A percentile compares a stretch with the other conserved stretches of the same genome.
Conservation (phyloP, 2,888 invertebrate species). For the Leucozona laternaria region DNA sequence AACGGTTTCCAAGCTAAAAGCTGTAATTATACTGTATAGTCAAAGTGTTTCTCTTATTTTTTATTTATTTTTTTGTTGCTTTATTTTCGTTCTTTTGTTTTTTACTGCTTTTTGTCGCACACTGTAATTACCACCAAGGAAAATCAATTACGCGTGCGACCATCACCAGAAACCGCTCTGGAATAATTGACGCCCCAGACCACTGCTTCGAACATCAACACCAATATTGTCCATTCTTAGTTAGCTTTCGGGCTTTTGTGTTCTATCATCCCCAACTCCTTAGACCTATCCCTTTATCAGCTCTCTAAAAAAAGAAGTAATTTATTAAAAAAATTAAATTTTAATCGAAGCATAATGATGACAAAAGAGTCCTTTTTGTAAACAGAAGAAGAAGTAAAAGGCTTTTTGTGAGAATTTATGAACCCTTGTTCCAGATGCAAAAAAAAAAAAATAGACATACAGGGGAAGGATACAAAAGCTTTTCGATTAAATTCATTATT, state of each 20-base stretch:
- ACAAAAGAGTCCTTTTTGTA: conserved; percentile 28
- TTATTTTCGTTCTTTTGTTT: conserved; percentile 19
- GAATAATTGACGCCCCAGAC: conserved; percentile 1
- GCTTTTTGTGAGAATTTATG: conserved; percentile 63
- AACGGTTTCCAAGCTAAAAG: conserved; percentile 64
- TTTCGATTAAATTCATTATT: conserved; percentile 70
- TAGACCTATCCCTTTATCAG: not conserved
- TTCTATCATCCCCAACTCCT: not conserved
- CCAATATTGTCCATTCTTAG: conserved; percentile 46
- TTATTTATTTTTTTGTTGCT: not conserved
- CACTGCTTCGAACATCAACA: conserved; percentile 47
- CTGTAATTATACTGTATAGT: conserved; percentile 63
- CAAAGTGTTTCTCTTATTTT: conserved; percentile 45
- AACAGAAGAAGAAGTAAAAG: conserved; percentile 1
- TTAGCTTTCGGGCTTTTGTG: conserved; percentile 48
- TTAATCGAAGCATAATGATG: conserved; percentile 62
- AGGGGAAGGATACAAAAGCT: conserved; percentile 58
- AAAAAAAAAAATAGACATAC: not conserved
- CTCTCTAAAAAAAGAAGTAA: conserved; percentile 35
- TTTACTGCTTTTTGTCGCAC: conserved; percentile 16
- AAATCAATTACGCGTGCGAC: conserved; percentile 69
- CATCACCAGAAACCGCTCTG: conserved; percentile 34
- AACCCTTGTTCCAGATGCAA: conserved; percentile 26
- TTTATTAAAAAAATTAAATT: conserved; percentile 72
- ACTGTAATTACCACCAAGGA: conserved; percentile 58